phyloP scores from a whole-genome alignment of 2,113 vertebrate genomes.

The Cyanoderma ruficeps region DNA sequence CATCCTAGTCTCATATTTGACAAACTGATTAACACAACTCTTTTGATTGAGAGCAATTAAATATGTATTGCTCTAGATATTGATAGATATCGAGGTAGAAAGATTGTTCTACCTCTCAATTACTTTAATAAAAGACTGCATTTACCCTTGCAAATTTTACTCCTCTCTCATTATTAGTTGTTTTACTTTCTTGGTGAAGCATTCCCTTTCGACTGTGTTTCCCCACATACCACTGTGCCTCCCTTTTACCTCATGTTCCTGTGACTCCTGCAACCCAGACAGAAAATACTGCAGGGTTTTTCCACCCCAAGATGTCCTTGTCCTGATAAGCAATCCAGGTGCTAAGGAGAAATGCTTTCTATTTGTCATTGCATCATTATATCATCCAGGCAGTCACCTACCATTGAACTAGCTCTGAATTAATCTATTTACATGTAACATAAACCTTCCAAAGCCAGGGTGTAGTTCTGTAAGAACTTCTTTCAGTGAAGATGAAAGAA shows the following conservation, averaged over 20 bases:
- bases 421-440: background rate
- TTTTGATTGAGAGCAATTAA: background rate
- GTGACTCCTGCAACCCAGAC: background rate
- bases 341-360: background rate
- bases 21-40: background rate
- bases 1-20: background rate
- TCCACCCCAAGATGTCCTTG: background rate
- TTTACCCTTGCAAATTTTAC: background rate
- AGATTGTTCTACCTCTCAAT: background rate
- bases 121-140: background rate
- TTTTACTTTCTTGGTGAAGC: background rate
- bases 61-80: background rate
- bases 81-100: background rate
- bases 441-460: background rate
- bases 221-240: background rate
- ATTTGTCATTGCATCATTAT: background rate
- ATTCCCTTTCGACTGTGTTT: background rate
- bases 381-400: background rate
- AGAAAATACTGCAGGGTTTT: background rate
- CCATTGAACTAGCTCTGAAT: background rate
- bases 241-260: background rate
- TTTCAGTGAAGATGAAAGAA: background rate
- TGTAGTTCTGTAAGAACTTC: background rate
- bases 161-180: background rate
- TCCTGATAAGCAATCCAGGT: background rate